These are phyloP conservation scores for Drosophila cognata DNA, from an alignment of 2,888 invertebrate species.

Conservation along the genomic window DNA sequence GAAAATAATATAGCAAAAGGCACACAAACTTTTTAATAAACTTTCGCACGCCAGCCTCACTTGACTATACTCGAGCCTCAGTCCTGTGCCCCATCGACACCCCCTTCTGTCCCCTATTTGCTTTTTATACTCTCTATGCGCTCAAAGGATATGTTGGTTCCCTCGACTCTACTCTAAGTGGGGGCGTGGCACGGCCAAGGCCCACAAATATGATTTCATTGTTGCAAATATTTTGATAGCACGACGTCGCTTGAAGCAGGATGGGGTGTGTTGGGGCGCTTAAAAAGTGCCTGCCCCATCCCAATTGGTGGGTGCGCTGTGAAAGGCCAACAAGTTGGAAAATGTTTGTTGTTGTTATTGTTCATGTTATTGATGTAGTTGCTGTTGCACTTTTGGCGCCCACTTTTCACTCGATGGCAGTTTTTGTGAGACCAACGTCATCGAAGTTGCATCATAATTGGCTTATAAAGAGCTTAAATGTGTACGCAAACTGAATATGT, in stretches of 20 bases:
- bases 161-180: slow-evolving; percentile 51
- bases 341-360: slow-evolving; percentile 42
- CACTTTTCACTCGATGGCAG: slow-evolving; percentile 43
- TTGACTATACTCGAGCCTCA: slow-evolving; percentile 52
- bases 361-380: slow-evolving; percentile 9
- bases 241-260: slow-evolving; percentile 35
- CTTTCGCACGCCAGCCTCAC: slow-evolving; percentile 80
- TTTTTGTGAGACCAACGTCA: slow-evolving; percentile 53
- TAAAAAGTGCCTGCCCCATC: slow-evolving; percentile 28
- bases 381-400: slow-evolving; percentile 57
- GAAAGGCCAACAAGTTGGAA: slow-evolving; percentile 76
- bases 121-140: slow-evolving; percentile 23
- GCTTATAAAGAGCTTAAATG: slow-evolving; percentile 55
- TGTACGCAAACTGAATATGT: slow-evolving; percentile 27
- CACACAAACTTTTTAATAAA: slow-evolving; percentile 78
- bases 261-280: slow-evolving; percentile 8
- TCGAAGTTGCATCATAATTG: slow-evolving; percentile 59
- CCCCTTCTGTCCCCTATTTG: background rate
- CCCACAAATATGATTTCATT: slow-evolving; percentile 75
- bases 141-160: slow-evolving; percentile 31
- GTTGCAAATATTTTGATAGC: slow-evolving; percentile 80
- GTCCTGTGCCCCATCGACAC: background rate
- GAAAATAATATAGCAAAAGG: slow-evolving; percentile 59
- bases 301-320: slow-evolving; percentile 32
- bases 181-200: slow-evolving; percentile 49